These are phyloP conservation scores for Ictalurus furcatus DNA, from an alignment of 2,113 vertebrate genomes.

Conservation along the genomic window DNA sequence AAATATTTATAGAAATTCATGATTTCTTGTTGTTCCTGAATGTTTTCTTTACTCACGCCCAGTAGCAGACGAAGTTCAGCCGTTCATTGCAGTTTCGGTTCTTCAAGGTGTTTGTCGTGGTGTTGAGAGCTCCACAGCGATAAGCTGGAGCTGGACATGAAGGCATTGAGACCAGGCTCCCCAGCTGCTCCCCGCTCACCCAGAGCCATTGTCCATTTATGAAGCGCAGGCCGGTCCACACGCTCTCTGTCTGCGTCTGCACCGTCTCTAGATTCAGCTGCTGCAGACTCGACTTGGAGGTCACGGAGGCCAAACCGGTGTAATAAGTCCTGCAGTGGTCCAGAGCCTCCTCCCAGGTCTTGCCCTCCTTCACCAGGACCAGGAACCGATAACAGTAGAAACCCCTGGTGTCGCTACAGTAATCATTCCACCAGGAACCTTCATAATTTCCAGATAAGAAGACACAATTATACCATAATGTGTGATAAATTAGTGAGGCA, in stretches of 20 bases:
- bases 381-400: conserved; percentile 30
- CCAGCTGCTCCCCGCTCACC: background rate
- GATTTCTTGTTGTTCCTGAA: background rate
- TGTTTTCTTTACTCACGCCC: background rate
- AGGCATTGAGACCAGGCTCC: background rate
- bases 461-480: rapidly evolving
- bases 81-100: conserved; percentile 56
- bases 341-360: conserved; percentile 26
- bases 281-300: background rate
- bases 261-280: background rate
- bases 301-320: conserved; percentile 20
- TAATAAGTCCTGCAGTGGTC: conserved; percentile 21
- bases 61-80: conserved; percentile 59
- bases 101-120: background rate
- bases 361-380: background rate
- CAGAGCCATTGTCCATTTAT: conserved; percentile 40
- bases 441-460: too few species aligned
- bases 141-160: conserved; percentile 46
- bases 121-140: conserved; percentile 54
- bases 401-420: background rate
- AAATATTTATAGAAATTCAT: background rate
- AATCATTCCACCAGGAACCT: too few species aligned
- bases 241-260: conserved; percentile 8
- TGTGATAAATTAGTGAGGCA: background rate
- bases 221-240: conserved; percentile 47